These are phyloP conservation scores for Drosophila baimaii DNA, from an alignment of 1,140 invertebrate species.

Conservation along the genomic window DNA sequence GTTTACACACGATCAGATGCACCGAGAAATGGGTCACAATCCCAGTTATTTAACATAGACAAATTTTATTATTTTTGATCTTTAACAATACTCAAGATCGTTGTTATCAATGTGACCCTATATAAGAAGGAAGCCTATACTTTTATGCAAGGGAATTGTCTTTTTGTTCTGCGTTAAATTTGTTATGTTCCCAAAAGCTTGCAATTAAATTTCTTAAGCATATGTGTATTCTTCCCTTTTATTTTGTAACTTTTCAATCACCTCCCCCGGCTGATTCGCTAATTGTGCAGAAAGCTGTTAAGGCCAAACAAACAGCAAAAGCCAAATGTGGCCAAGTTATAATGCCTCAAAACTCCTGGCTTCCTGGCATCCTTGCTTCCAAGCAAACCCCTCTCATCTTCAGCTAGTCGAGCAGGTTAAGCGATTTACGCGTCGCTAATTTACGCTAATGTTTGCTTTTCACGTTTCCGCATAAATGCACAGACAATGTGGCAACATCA, in stretches of 20 bases:
- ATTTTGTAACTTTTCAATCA: background rate
- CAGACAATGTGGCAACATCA: constrained; percentile 50
- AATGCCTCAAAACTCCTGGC: constrained; percentile 16
- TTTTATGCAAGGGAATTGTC: too few species aligned
- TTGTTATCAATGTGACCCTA: too few species aligned
- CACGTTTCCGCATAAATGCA: constrained; percentile 77
- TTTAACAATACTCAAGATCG: background rate
- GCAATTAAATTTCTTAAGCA: background rate
- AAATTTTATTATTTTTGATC: background rate
- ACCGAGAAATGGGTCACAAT: background rate
- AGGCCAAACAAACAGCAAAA: constrained; percentile 19
- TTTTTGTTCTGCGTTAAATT: background rate
- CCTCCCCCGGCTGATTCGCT: constrained; percentile 1
- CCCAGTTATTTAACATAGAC: constrained; percentile 21
- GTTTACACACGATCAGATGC: constrained; percentile 40
- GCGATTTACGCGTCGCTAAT: constrained; percentile 80
- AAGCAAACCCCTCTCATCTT: background rate
- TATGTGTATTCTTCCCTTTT: too few species aligned
- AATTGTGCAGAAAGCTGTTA: constrained; percentile 27
- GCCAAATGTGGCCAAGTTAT: constrained; percentile 33
- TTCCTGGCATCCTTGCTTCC: constrained; percentile 8
- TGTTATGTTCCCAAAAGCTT: background rate
- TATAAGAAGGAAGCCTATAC: background rate
- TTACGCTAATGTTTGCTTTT: constrained; percentile 80
- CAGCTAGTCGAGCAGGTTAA: constrained; percentile 54